Percentiles rank a stretch among this genome's conserved stretches.
Conservation (phyloP, 2,797 vertebrate genomes). For the Gymnothorax javanicus region DNA sequence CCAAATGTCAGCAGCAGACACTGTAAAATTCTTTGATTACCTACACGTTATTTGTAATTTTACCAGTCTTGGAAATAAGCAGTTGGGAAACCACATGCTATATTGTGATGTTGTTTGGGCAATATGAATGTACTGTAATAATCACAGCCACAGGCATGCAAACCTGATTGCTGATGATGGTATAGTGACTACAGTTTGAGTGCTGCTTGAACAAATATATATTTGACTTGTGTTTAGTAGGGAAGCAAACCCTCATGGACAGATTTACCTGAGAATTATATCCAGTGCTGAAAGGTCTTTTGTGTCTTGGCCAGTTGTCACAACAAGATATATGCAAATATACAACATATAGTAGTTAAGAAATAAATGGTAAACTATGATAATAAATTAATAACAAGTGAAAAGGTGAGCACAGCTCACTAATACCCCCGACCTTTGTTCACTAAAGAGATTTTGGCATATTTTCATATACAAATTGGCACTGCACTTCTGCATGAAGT, state of each 20-base stretch:
- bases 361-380: too few relatives aligned
- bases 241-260: background rate
- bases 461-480: too few relatives aligned
- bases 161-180: background rate
- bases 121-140: background rate
- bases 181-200: background rate
- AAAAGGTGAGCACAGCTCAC: too few relatives aligned
- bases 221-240: background rate
- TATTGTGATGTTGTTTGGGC: background rate
- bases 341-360: background rate
- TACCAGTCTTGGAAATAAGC: background rate
- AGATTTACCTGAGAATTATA: background rate
- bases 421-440: too few relatives aligned
- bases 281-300: background rate
- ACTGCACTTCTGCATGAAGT: too few relatives aligned
- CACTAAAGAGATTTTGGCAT: too few relatives aligned
- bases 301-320: background rate
- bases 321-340: background rate
- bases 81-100: background rate
- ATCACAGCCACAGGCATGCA: background rate
- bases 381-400: too few relatives aligned
- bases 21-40: background rate
- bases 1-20: background rate
- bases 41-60: background rate
- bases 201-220: background rate